Evolutionary conservation across 2,888 invertebrate genomes (phyloP).

Genomic region (Polylopha cassiicola): DNA sequence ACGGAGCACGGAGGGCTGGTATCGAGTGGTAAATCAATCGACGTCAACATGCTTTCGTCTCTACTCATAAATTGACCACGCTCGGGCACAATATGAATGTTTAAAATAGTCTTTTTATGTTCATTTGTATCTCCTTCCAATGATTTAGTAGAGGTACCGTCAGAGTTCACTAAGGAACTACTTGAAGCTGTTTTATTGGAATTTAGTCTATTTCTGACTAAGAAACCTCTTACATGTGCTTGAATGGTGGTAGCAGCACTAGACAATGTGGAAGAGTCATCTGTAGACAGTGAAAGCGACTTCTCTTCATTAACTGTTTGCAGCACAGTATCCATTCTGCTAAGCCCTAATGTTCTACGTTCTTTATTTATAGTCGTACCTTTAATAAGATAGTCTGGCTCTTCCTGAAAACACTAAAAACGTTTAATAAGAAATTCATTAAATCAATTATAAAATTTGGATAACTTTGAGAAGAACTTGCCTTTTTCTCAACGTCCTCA

Average conservation of each 20-base stretch:
- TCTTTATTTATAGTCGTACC: slow-evolving; percentile 46
- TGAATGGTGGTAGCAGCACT: slow-evolving; percentile 81
- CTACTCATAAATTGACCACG: slow-evolving; percentile 56
- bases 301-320: slow-evolving; percentile 76
- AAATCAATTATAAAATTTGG: slow-evolving; percentile 15
- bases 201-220: slow-evolving; percentile 76
- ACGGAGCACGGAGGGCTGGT: slow-evolving; percentile 60
- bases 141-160: slow-evolving; percentile 46
- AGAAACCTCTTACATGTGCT: slow-evolving; percentile 82
- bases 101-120: slow-evolving; percentile 57
- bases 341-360: slow-evolving; percentile 54
- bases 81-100: slow-evolving; percentile 69
- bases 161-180: slow-evolving; percentile 56
- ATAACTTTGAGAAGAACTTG: slow-evolving; percentile 24
- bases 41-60: slow-evolving; percentile 64
- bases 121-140: slow-evolving; percentile 52
- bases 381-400: slow-evolving; percentile 34
- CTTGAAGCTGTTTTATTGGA: slow-evolving; percentile 59
- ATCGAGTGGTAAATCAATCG: slow-evolving; percentile 64
- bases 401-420: slow-evolving; percentile 46
- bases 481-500: slow-evolving; percentile 45
- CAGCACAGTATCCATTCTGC: slow-evolving; percentile 66
- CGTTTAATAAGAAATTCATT: slow-evolving; percentile 18
- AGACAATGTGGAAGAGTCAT: slow-evolving; percentile 70
- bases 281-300: slow-evolving; percentile 67